phyloP scores from a whole-genome alignment of 2,113 vertebrate species.

The Grallaria varia region DNA sequence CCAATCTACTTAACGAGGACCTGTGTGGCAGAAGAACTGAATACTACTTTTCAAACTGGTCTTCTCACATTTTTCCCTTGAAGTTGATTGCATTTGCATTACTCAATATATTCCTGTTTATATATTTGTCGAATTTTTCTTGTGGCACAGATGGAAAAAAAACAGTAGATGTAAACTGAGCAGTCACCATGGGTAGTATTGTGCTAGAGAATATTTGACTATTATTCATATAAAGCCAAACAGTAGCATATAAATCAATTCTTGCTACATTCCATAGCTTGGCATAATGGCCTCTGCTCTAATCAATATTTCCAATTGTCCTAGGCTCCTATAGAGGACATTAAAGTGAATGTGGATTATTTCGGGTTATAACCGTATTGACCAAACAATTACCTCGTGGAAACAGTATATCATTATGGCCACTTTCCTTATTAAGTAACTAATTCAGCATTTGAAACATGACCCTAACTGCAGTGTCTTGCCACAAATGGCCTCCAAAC shows the following conservation, averaged over 20 bases:
- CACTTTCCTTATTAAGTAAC: slow-evolving; percentile 4
- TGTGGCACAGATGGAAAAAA: not conserved
- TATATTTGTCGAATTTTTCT: not conserved
- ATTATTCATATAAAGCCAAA: not conserved
- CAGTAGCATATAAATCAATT: not conserved
- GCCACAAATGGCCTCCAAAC: not conserved
- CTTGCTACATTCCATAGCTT: not conserved
- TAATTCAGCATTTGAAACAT: slow-evolving; percentile 19
- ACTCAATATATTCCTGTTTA: not conserved
- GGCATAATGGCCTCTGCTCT: not conserved
- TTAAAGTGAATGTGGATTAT: slow-evolving; percentile 19
- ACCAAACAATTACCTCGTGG: slow-evolving; percentile 39
- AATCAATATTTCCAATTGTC: slow-evolving; percentile 30
- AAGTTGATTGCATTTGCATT: not conserved
- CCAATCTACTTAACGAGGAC: not conserved
- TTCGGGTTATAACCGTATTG: slow-evolving; percentile 35
- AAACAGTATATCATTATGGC: not conserved
- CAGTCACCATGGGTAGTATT: not conserved
- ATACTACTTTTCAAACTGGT: not conserved
- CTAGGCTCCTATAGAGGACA: not conserved
- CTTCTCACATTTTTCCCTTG: not conserved
- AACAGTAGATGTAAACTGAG: not conserved
- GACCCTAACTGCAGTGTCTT: not conserved
- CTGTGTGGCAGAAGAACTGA: not conserved
- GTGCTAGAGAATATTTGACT: not conserved